These are phyloP conservation scores for Tapera naevia DNA, from an alignment of 2,797 vertebrate species.

Conservation along the genomic window DNA sequence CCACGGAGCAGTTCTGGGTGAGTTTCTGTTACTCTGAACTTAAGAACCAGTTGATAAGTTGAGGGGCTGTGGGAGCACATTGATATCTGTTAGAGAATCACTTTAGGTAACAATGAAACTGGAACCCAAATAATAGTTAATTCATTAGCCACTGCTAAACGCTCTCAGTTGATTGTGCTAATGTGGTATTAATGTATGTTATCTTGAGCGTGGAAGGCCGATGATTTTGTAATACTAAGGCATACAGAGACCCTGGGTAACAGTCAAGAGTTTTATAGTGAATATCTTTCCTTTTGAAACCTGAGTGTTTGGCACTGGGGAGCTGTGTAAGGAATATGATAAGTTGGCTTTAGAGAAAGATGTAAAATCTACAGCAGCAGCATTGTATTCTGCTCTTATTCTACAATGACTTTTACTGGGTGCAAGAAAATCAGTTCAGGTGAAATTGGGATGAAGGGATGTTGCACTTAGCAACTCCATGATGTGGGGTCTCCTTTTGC, in stretches of 20 bases:
- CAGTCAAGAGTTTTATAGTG: background rate
- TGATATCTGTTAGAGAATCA: rapidly evolving
- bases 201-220: background rate
- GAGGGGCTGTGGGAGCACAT: background rate
- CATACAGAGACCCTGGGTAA: background rate
- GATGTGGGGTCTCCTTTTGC: background rate
- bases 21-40: constrained; percentile 20
- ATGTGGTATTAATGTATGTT: background rate
- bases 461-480: background rate
- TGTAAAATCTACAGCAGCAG: background rate
- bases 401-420: background rate
- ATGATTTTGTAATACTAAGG: background rate
- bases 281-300: background rate
- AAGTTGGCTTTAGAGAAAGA: background rate
- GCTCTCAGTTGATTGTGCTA: background rate
- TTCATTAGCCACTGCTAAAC: background rate
- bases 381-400: background rate
- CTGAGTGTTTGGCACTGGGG: background rate
- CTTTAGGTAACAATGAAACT: background rate
- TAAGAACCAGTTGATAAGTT: background rate
- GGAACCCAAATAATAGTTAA: background rate
- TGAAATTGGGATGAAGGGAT: background rate
- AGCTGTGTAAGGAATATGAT: background rate
- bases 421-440: background rate
- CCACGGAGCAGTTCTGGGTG: constrained; percentile 84